A percentile compares a stretch with the other conserved stretches of the same genome.
Conservation (phyloP, 2,888 invertebrate genomes). For the Micropterix aruncella region DNA sequence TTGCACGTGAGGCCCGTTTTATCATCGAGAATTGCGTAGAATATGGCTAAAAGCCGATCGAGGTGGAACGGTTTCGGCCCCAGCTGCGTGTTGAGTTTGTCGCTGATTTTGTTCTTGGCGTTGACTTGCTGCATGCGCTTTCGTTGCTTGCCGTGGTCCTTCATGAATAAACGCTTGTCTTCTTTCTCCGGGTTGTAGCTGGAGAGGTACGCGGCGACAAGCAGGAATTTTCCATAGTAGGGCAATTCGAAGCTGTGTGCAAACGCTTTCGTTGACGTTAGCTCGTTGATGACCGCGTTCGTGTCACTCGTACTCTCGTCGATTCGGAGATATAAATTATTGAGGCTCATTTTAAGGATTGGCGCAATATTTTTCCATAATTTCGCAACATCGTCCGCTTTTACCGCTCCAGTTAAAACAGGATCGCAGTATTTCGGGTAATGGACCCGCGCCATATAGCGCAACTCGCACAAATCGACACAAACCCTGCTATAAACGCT, state of each 20-base stretch:
- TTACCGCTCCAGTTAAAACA: slow-evolving; percentile 48
- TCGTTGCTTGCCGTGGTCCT: slow-evolving; percentile 58
- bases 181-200: slow-evolving; percentile 85
- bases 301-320: slow-evolving; percentile 19
- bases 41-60: slow-evolving; percentile 74
- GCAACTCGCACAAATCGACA: slow-evolving; percentile 71
- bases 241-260: slow-evolving; percentile 67
- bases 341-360: slow-evolving; percentile 57
- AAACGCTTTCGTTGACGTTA: slow-evolving; percentile 36
- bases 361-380: slow-evolving; percentile 73
- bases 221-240: slow-evolving; percentile 76
- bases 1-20: slow-evolving; percentile 76
- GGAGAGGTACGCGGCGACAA: slow-evolving; percentile 84
- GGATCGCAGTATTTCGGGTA: slow-evolving; percentile 72
- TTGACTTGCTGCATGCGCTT: slow-evolving; percentile 47
- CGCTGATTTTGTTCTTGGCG: slow-evolving; percentile 40
- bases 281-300: slow-evolving; percentile 26
- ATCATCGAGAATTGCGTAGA: slow-evolving; percentile 76
- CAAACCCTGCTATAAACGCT: slow-evolving; percentile 76
- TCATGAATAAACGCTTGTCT: slow-evolving; percentile 77
- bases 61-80: slow-evolving; percentile 77
- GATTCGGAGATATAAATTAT: slow-evolving; percentile 63
- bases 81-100: slow-evolving; percentile 49
- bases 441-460: slow-evolving; percentile 62
- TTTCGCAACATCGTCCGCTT: slow-evolving; percentile 46